phyloP scores from a whole-genome alignment of 2,797 vertebrate species.

The Semaprochilodus insignis region DNA sequence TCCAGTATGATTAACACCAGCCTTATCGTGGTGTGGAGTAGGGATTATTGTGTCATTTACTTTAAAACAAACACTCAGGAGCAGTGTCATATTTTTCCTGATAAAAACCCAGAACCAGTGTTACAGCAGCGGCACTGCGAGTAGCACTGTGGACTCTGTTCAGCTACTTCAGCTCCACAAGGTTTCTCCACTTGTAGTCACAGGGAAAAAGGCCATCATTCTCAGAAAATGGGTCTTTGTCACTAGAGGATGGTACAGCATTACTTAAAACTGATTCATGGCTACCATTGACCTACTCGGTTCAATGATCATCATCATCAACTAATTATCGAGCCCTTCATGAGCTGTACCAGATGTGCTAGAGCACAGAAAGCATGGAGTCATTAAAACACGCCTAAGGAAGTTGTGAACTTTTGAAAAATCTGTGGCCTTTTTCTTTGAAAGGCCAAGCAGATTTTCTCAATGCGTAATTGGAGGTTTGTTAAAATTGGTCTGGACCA shows the following conservation, averaged over 20 bases:
- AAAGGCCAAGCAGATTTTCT: neutral
- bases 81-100: constrained; percentile 39
- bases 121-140: neutral
- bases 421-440: neutral
- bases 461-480: constrained; percentile 6
- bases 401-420: neutral
- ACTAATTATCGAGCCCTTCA: neutral
- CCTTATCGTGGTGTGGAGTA: constrained; percentile 14
- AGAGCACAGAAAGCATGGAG: neutral
- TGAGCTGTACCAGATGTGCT: neutral
- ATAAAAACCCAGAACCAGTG: constrained; percentile 24
- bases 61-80: constrained; percentile 36
- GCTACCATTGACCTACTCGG: neutral
- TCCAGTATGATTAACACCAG: neutral
- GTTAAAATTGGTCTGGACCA: neutral
- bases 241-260: neutral
- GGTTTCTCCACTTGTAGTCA: neutral
- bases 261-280: neutral
- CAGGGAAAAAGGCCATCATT: neutral
- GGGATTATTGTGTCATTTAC: constrained; percentile 47
- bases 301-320: neutral
- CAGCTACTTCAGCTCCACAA: neutral
- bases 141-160: neutral
- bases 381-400: neutral
- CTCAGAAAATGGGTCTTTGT: neutral